Evolutionary conservation across 2,113 vertebrate species (phyloP), one percentile per base, ranked within the genome.

Genomic region (Burhinus bistriatus): DNA sequence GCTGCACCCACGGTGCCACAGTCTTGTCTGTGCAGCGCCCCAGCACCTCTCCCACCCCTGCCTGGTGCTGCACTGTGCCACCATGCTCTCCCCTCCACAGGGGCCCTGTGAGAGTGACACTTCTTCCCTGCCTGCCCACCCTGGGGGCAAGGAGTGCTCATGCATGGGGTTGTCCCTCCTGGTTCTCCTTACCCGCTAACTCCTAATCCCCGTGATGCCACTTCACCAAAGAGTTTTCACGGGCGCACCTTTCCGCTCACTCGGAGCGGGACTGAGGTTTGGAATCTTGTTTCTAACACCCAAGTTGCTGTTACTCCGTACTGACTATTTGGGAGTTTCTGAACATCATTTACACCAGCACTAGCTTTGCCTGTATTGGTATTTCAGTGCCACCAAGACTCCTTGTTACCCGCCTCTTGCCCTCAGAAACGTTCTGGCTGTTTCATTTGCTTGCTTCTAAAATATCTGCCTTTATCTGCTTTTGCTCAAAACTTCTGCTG

Each of bases 401-500:
- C 47, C 32, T 90, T 0, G 18, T 95, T 86, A 72, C 36, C 25
- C 0, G 6, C 90, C 83, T 91, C 73, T 91, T 1, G 0, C 82
- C 58, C 76, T 94, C 64, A 47, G 62, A 95, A 92, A 55, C 0
- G 20, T 96, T 78, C 90, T 97, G 97, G 91, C 97, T 96, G 87
- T 97, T 87, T 82, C 96, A 96, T 96, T 84, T 93, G 95, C 95
- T 97, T 96, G 96, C 96, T 96, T 95, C 87, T 91, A 54, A 97
- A 95, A 94, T 84, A 93, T 5, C 72, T 95, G 86, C 95, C 83
- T 70, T 95, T 88, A 70, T 54, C 68, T 96, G 95, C 95, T 96
- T 97, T 83, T 93, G 91, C 89, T 95, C 77, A 80, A 68, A 93
- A 96, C 73, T 94, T 94, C 70, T 93, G 94, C 92, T 97, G 90